Percentiles rank a stretch among this genome's conserved stretches.
Conservation (phyloP, 2,888 invertebrate species). For the Drosophila anomalata region DNA sequence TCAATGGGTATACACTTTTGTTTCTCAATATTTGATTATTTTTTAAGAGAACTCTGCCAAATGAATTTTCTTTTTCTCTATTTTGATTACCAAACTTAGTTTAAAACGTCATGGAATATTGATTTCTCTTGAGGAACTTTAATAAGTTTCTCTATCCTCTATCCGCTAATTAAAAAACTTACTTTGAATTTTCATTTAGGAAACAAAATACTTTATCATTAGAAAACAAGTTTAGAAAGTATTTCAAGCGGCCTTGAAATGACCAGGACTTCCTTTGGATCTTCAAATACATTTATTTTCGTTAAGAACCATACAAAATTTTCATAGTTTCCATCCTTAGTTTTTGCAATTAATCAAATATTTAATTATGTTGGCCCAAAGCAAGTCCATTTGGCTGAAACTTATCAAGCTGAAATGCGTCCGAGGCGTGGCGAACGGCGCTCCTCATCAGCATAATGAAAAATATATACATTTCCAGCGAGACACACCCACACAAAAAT, state of each 20-base stretch:
- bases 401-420: constrained; percentile 21
- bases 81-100: not conserved
- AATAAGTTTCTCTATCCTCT: no score
- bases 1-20: constrained; percentile 9
- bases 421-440: constrained; percentile 27
- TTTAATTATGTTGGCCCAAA: constrained; percentile 22
- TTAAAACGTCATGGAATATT: not conserved
- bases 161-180: not conserved
- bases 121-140: not conserved
- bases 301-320: no score
- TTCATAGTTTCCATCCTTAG: not conserved
- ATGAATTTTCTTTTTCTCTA: not conserved
- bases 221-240: no score
- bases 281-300: no score
- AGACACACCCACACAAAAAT: constrained; percentile 28
- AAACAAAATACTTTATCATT: no score
- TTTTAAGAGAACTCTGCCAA: not conserved
- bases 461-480: constrained; percentile 34
- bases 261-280: no score
- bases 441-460: constrained; percentile 65
- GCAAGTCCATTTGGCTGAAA: not conserved
- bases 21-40: not conserved
- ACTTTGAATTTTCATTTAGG: not conserved
- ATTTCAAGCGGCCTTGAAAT: no score
- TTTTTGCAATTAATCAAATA: constrained; percentile 19